Evolutionary conservation across 2,797 vertebrate genomes (phyloP).

Genomic region (Macropus fuliginosus): DNA sequence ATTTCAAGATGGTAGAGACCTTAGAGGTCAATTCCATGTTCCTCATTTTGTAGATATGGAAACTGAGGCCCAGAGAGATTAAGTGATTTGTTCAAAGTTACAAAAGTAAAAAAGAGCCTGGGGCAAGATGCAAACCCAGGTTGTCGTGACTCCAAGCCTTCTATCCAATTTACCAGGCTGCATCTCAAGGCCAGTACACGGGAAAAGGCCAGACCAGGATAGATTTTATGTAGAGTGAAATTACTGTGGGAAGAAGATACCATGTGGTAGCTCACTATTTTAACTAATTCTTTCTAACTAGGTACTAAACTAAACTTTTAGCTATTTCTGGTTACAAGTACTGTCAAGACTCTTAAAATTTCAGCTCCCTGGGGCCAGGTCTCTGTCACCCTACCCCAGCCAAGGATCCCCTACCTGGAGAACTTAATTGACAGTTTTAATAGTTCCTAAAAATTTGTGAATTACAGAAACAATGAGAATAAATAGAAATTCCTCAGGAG

Average conservation of each 20-base stretch:
- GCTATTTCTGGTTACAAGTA: not conserved
- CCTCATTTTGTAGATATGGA: not conserved
- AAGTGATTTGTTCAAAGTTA: not conserved
- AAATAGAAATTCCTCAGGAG: slow-evolving; percentile 59
- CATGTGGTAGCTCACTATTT: not conserved
- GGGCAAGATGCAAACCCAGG: not conserved
- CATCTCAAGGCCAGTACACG: not conserved
- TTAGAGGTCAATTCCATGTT: not conserved
- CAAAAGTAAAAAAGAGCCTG: not conserved
- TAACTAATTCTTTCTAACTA: not conserved
- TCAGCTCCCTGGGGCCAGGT: not conserved
- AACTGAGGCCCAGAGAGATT: not conserved
- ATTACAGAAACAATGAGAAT: slow-evolving; percentile 54
- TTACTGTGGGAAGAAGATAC: not conserved
- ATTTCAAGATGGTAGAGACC: not conserved
- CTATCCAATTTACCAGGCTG: not conserved
- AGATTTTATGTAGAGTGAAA: not conserved
- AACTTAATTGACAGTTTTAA: slow-evolving; percentile 73
- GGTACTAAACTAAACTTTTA: not conserved
- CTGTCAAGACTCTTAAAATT: not conserved
- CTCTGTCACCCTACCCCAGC: not conserved
- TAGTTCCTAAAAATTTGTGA: slow-evolving; percentile 50
- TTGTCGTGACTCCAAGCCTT: not conserved
- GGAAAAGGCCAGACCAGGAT: not conserved
- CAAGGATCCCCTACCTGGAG: slow-evolving; percentile 43